Evolutionary conservation across 2,888 invertebrate species (phyloP), one percentile per base, ranked within the genome.

Genomic region (Drosophila mulleri): DNA sequence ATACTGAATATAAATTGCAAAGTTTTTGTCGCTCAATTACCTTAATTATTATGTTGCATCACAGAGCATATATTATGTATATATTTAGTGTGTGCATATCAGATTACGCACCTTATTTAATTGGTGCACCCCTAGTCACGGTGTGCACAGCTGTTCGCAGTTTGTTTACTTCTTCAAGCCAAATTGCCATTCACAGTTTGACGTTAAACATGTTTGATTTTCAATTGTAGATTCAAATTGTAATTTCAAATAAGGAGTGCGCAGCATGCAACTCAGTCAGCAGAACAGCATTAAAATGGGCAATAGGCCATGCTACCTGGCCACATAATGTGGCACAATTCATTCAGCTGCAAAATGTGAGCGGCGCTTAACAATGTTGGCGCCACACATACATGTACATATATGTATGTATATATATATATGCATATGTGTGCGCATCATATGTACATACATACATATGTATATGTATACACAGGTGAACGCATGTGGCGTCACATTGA

Each of bases 401-500:
- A 60, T 45, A 11, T 18, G 18, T 9, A 7, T 39, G 16, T 39
- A 32, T 18, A 32, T 11, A 37, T 5, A 1, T 8, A 14, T n/a
- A n/a, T n/a, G n/a, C 7, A 14, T 23, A 7, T 6, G 12, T 14
- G 14, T 14, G 6, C 6, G 7, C 1, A 1, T 26, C 3, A 48
- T 48, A n/a, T 11, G 6, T 29, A n/a, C n/a, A 1, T 12, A 12
- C 11, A 3, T n/a, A 6, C 11, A 12, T 32, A 18, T 6, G 2
- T 26, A 26, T 5, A 7, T 48, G 6, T 48, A 7, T 35, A 32
- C 4, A 50, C 52, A 35, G 39, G 48, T 48, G 29, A 72, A 60
- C 60, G 66, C 74, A 70, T 64, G 67, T 64, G 74, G 66, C 71
- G 67, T 75, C 72, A 61, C 67, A 72, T 71, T 75, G 78, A 78